Evolutionary conservation across 2,888 invertebrate genomes (phyloP).

Genomic region (Odontocolon sp.): DNA sequence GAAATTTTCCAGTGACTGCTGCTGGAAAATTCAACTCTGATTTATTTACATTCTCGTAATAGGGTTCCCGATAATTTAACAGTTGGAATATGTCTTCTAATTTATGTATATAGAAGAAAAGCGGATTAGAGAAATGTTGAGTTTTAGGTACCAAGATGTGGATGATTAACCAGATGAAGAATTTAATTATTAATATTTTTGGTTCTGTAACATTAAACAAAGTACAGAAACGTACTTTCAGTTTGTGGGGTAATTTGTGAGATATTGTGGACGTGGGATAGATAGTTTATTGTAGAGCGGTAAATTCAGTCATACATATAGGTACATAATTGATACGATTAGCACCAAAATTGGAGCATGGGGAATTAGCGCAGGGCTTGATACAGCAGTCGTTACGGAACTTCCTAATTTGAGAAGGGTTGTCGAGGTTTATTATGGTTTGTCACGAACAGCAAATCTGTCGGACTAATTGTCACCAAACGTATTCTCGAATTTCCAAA

Average conservation of each 20-base stretch:
- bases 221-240: too few relatives aligned
- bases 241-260: too few relatives aligned
- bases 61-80: background rate
- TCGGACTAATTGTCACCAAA: background rate
- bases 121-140: too few relatives aligned
- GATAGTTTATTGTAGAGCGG: too few relatives aligned
- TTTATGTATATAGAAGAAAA: background rate
- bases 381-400: background rate
- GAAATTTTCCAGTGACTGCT: background rate
- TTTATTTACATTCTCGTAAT: slow-evolving; percentile 27
- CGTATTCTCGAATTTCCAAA: background rate
- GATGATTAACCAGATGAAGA: too few relatives aligned
- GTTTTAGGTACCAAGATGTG: too few relatives aligned
- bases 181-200: too few relatives aligned
- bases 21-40: background rate
- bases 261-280: too few relatives aligned
- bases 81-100: background rate
- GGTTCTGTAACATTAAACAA: too few relatives aligned
- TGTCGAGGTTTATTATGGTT: slow-evolving; percentile 4
- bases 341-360: slow-evolving; percentile 1
- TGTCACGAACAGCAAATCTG: background rate
- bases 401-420: background rate
- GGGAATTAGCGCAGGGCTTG: background rate
- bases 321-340: background rate
- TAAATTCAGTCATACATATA: background rate